Conservation (phyloP, 1,140 invertebrate species). For the Drosophila kanapiae region DNA sequence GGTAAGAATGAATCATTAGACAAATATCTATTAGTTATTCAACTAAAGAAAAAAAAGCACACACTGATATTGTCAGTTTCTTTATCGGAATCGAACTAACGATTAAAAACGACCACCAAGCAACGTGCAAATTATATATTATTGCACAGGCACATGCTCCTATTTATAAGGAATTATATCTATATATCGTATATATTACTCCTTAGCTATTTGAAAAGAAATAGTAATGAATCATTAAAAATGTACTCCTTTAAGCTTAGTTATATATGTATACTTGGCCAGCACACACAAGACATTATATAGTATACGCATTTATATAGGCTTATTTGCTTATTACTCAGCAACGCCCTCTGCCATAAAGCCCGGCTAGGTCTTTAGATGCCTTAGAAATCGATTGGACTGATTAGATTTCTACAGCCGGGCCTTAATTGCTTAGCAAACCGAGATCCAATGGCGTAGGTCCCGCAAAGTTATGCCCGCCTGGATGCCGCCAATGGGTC, state of each 20-base stretch:
- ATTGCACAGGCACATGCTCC: slow-evolving; percentile 7
- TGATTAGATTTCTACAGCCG: slow-evolving; percentile 45
- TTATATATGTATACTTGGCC: not conserved
- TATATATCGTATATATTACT: not conserved
- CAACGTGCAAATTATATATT: slow-evolving; percentile 12
- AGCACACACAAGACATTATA: not conserved
- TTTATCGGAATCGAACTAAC: slow-evolving; percentile 18
- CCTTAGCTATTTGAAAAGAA: not conserved
- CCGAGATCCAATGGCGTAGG: not conserved
- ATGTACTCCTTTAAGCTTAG: not conserved
- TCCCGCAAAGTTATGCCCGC: not conserved
- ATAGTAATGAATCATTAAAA: slow-evolving; percentile 1
- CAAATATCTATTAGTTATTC: slow-evolving; percentile 31
- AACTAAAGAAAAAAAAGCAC: not conserved
- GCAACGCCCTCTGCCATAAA: slow-evolving; percentile 14
- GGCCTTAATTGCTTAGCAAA: slow-evolving; percentile 7
- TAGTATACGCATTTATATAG: not conserved
- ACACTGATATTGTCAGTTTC: slow-evolving; percentile 26
- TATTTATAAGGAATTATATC: not conserved
- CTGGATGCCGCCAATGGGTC: slow-evolving; percentile 15
- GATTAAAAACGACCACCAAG: slow-evolving; percentile 2
- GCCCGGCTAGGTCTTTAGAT: slow-evolving; percentile 22
- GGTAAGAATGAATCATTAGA: slow-evolving; percentile 45
- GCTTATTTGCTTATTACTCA: slow-evolving; percentile 28
- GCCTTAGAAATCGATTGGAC: slow-evolving; percentile 51